These are phyloP conservation scores for Polylopha cassiicola DNA, from an alignment of 2,888 invertebrate genomes.

Conservation along the genomic window DNA sequence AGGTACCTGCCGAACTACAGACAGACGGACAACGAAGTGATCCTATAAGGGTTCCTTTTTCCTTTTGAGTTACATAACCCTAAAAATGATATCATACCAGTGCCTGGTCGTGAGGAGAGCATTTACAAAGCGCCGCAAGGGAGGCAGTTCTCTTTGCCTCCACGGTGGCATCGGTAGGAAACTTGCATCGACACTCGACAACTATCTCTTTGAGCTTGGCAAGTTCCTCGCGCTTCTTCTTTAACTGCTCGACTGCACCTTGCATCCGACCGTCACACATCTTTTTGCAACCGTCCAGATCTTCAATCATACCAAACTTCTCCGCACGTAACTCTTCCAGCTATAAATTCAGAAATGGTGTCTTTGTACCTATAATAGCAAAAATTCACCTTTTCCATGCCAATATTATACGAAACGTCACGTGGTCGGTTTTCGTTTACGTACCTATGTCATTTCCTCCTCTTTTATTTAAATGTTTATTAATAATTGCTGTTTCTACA, in stretches of 20 bases:
- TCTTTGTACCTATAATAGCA: background rate
- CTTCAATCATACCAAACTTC: constrained; percentile 46
- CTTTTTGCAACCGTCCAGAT: constrained; percentile 51
- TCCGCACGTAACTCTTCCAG: constrained; percentile 44
- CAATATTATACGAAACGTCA: no score
- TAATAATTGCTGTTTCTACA: no score
- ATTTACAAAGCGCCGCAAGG: constrained; percentile 56
- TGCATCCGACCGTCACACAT: constrained; percentile 48
- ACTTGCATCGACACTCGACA: constrained; percentile 56
- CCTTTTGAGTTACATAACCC: no score
- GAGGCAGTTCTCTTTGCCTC: constrained; percentile 63
- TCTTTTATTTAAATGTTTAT: no score
- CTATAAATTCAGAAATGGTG: constrained; percentile 32
- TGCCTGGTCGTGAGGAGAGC: constrained; percentile 49
- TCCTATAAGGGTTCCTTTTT: no score
- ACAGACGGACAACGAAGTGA: no score
- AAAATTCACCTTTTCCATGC: no score
- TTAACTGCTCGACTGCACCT: constrained; percentile 39
- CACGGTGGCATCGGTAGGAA: constrained; percentile 47
- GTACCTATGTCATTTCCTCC: no score
- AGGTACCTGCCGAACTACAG: no score
- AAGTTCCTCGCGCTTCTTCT: constrained; percentile 40
- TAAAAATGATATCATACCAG: no score
- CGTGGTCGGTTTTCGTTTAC: no score
- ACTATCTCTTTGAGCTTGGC: constrained; percentile 40